These are phyloP conservation scores for Philotrypesis tridentata DNA, from an alignment of 1,140 invertebrate species.

Conservation along the genomic window DNA sequence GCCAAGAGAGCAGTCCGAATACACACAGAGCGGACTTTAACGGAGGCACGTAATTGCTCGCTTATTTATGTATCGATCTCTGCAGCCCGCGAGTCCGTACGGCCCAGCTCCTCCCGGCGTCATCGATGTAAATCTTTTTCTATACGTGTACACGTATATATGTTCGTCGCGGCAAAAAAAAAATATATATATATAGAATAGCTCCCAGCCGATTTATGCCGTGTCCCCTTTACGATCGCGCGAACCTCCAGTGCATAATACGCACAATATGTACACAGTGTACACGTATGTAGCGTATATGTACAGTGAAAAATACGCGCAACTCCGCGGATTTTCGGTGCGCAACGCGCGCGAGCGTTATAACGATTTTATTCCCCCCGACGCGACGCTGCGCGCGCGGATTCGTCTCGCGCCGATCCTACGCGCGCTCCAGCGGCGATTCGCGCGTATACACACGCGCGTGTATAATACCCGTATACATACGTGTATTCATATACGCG, in stretches of 20 bases:
- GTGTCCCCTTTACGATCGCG: constrained; percentile 13
- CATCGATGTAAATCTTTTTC: constrained; percentile 45
- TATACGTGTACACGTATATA: not conserved
- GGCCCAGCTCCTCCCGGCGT: not conserved
- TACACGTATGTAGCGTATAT: not conserved
- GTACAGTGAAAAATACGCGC: too few species aligned
- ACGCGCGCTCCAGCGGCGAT: not conserved
- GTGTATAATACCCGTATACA: too few species aligned
- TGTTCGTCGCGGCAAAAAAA: too few species aligned
- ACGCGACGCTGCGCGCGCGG: too few species aligned
- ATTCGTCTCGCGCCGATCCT: not conserved
- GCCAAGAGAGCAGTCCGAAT: not conserved
- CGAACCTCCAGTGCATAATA: not conserved
- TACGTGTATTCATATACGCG: not conserved
- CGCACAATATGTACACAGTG: too few species aligned
- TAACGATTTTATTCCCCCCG: too few species aligned
- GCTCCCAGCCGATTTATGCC: constrained; percentile 30
- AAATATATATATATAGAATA: too few species aligned
- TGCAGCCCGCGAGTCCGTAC: constrained; percentile 1
- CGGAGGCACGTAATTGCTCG: constrained; percentile 39
- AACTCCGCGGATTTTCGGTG: not conserved
- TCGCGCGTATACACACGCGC: too few species aligned
- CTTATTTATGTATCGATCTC: constrained; percentile 49
- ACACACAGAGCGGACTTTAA: not conserved
- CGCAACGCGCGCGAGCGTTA: too few species aligned